Base-by-base conservation (phyloP, 2,113 vertebrate species). In the Rafetus swinhoei region DNA sequence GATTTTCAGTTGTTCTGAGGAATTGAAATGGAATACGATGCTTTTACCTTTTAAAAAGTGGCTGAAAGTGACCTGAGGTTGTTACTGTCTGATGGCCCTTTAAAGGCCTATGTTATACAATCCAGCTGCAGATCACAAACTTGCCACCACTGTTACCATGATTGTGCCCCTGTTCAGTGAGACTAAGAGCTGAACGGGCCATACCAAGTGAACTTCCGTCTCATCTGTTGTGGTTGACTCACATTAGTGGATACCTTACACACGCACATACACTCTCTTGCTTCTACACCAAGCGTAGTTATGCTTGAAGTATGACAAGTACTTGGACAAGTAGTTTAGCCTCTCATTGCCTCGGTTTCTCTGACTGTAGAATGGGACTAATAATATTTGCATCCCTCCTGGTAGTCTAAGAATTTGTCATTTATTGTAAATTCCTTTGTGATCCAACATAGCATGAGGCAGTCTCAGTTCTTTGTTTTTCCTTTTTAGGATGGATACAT, bases 401-500 rank as follows among this genome's bases (percentile, higher is more conserved):
- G 74, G 74, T 45, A 88, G 45, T n/a, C 56, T 82, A 59, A 82
- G 84, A 74, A 82, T 84, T 53, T 84, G n/a, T 72, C 32, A 35
- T 72, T 35, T 81, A 12, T 95, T 39, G 32, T 83, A 3, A 93
- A 93, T 82, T 96, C 90, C 81, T 94, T 54, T 91, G 50, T 93
- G 32, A 87, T 82, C 5, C 74, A 91, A 0, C 8, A 0, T 88
- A 69, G 85, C 88, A 79, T 1, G 92, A 93, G 50, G 81, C 62
- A 77, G 94, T 97, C 97, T 97, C 93, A 97, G 85, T 60, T 92
- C 57, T 83, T 84, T 91, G 94, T 92, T 93, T 90, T 96, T 92
- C 93, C 77, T 83, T 95, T 95, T 81, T 92, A 99, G 99, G 99
- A 80, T 99, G 99, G 99, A 99, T 99, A 93, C 99, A 99, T 83